Percentiles rank a stretch among this genome's conserved stretches.
Evolutionary conservation across 64 coral and sea anemone genomes (phyloP).

Genomic region (Pocillopora verrucosa): DNA sequence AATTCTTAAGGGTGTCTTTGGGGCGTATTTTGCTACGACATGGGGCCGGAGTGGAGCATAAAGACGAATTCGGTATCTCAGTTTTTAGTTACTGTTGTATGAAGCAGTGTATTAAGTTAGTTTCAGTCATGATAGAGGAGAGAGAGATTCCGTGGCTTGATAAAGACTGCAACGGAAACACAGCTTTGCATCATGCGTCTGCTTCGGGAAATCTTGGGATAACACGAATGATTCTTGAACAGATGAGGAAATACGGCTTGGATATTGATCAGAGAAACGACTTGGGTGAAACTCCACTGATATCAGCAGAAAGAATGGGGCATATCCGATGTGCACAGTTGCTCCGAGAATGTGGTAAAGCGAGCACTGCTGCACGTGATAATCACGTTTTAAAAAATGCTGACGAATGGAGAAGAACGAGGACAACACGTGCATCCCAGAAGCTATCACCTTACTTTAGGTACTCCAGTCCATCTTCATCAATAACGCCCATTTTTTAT

Average conservation of each 20-base stretch:
- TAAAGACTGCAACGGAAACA: slow-evolving; percentile 40
- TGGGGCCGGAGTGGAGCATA: slow-evolving; percentile 9
- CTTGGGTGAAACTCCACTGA: slow-evolving; percentile 42
- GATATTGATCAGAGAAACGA: slow-evolving; percentile 41
- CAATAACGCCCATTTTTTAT: not conserved
- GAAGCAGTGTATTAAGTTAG: slow-evolving; percentile 31
- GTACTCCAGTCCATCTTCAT: not conserved
- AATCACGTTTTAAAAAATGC: slow-evolving; percentile 21
- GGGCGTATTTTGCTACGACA: slow-evolving; percentile 34
- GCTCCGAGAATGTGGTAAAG: slow-evolving; percentile 16
- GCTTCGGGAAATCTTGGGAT: slow-evolving; percentile 21
- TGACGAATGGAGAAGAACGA: slow-evolving; percentile 7
- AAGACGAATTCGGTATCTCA: slow-evolving; percentile 27
- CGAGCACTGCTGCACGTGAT: slow-evolving; percentile 5
- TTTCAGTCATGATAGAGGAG: slow-evolving; percentile 17
- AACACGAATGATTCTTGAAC: slow-evolving; percentile 13
- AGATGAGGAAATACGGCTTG: slow-evolving; percentile 44
- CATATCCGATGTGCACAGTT: slow-evolving; percentile 17
- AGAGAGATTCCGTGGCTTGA: slow-evolving; percentile 50
- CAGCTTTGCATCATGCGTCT: slow-evolving; percentile 38
- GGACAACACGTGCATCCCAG: not conserved
- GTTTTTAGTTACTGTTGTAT: slow-evolving; percentile 39
- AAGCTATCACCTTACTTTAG: slow-evolving; percentile 44
- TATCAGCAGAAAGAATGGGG: slow-evolving; percentile 39
- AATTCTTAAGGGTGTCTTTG: slow-evolving; percentile 16